These are phyloP conservation scores for Lynx canadensis DNA, from an alignment of 2,113 vertebrate species.

Conservation along the genomic window DNA sequence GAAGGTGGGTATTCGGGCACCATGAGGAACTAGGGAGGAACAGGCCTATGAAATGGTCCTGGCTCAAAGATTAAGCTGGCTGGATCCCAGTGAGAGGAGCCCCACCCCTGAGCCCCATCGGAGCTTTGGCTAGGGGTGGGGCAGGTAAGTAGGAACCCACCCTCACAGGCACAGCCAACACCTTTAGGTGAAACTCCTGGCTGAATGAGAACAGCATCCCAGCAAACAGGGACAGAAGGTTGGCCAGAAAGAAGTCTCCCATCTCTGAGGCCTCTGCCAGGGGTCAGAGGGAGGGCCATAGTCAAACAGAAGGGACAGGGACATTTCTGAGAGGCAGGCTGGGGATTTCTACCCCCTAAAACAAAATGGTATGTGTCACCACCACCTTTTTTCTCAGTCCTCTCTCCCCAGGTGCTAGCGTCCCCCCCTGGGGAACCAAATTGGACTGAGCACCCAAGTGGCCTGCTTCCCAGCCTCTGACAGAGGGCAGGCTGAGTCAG, in stretches of 20 bases:
- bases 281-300: background rate
- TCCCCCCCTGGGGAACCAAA: slow-evolving; percentile 56
- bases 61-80: background rate
- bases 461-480: slow-evolving; percentile 67
- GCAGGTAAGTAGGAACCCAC: slow-evolving; percentile 24
- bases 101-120: background rate
- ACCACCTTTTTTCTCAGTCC: background rate
- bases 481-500: slow-evolving; percentile 54
- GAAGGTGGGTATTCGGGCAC: background rate
- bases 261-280: background rate
- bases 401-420: slow-evolving; percentile 39
- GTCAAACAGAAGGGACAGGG: background rate
- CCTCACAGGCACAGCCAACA: background rate
- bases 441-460: slow-evolving; percentile 49
- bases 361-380: slow-evolving; percentile 6
- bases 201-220: background rate
- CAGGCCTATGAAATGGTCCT: background rate
- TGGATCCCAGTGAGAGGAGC: background rate
- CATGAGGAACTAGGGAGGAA: background rate
- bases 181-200: background rate
- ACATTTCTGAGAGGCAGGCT: slow-evolving; percentile 44
- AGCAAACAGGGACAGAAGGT: background rate
- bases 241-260: background rate
- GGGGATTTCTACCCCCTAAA: slow-evolving; percentile 42
- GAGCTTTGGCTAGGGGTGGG: background rate